A percentile compares a stretch with the other conserved stretches of the same genome.
Evolutionary conservation across 1,140 invertebrate genomes (phyloP).

Genomic region (Trichonephila inaurata): DNA sequence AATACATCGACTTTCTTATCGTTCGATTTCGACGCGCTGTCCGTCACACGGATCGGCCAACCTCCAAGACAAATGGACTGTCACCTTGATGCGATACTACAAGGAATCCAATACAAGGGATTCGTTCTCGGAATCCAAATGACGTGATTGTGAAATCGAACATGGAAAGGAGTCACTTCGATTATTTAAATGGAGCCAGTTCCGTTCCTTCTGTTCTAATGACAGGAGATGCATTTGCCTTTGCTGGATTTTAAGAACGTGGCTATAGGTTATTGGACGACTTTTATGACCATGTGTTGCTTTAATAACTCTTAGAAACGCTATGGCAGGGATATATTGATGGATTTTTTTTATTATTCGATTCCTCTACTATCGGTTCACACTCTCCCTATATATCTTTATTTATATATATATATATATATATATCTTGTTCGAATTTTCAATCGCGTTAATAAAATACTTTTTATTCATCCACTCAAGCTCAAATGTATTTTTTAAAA

Average conservation of each 20-base stretch:
- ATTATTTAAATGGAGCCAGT: neutral
- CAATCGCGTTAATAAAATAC: too few relatives aligned
- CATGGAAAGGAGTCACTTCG: neutral
- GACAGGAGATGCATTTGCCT: neutral
- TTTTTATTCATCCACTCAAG: too few relatives aligned
- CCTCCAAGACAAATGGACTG: constrained; percentile 56
- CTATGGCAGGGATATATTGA: neutral
- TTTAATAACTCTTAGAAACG: neutral
- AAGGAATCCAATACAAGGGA: neutral
- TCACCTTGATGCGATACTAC: constrained; percentile 47
- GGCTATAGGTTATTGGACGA: neutral
- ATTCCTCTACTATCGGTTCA: too few relatives aligned
- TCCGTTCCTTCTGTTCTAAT: neutral
- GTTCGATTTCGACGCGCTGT: constrained; percentile 37
- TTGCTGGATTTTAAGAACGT: neutral
- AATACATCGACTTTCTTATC: constrained; percentile 54
- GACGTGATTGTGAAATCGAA: constrained; percentile 1
- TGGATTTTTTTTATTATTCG: neutral
- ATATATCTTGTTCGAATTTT: too few relatives aligned
- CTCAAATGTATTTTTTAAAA: too few relatives aligned
- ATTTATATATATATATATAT: too few relatives aligned
- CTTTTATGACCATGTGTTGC: neutral
- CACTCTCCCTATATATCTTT: too few relatives aligned
- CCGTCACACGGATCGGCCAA: neutral
- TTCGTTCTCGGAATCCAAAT: constrained; percentile 21